Base-by-base conservation (phyloP, 2,113 vertebrate species). In the Pelusios castaneus region DNA sequence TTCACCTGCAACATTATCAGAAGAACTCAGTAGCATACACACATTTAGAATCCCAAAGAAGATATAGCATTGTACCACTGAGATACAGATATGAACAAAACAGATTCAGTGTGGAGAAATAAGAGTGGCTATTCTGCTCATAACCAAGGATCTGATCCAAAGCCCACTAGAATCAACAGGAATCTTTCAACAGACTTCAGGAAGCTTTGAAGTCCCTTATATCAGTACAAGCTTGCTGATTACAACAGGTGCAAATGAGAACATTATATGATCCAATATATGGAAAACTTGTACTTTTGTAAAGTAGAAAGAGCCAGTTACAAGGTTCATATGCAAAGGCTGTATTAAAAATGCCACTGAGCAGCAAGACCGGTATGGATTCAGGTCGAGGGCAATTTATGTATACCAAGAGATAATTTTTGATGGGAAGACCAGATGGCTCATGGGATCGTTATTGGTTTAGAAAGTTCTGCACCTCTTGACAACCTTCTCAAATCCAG, bases 391-490 rank as follows among this genome's bases (percentile, higher is more conserved):
- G 81, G 88, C 93, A 90, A 96, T 90, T 94, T 95, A 55, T 94
- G 80, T 94, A 95, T 95, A 93, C 93, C 43, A 94, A 95, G 94
- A 94, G 85, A 88, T 95, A 96, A 95, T 92, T n/a, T n/a, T 67
- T n/a, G 60, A 67, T 92, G 85, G 82, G 89, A 96, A 89, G 86
- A 97, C 93, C 94, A 96, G 95, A 96, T 95, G 87, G 92, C 95
- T 96, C 93, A 94, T 67, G 93, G 95, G 96, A 92, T 91, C 85
- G 70, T 31, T 92, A 92, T 70, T 58, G 93, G 87, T 70, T 95
- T 95, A 92, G 97, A 96, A 95, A 97, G 97, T 96, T 91, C 95
- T 95, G 97, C 94, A 97, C 95, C 94, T 96, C 93, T 97, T 94
- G 95, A 89, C 88, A 95, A 92, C 93, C 95, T 93, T 89, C 93